Conservation (phyloP, 23 tunicate species). For the Halocynthia aurantium region DNA sequence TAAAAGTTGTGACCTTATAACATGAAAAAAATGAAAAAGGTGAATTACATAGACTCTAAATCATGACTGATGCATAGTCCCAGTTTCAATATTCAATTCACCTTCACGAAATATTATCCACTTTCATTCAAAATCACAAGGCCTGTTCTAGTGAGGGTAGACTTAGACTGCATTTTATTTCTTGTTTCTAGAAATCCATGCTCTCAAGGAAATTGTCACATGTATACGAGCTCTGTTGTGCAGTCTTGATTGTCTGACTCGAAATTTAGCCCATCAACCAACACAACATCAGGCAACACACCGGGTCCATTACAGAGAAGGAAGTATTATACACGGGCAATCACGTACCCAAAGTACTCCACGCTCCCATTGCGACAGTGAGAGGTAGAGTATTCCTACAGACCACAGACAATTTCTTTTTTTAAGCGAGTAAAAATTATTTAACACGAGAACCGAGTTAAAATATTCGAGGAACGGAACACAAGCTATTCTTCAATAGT, state of each 20-base stretch:
- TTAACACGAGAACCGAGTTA: too few relatives aligned
- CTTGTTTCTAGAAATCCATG: not conserved
- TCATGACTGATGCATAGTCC: too few relatives aligned
- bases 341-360: too few relatives aligned
- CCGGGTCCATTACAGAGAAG: slow-evolving; percentile 1
- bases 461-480: too few relatives aligned
- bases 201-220: slow-evolving; percentile 31
- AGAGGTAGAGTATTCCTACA: too few relatives aligned
- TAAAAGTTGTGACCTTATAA: too few relatives aligned
- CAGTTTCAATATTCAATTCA: not conserved
- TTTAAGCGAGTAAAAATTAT: too few relatives aligned
- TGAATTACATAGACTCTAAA: too few relatives aligned
- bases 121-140: not conserved
- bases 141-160: not conserved
- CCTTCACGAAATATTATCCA: not conserved
- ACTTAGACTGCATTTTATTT: not conserved
- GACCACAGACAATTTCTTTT: too few relatives aligned
- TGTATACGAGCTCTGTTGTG: slow-evolving; percentile 51
- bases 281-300: slow-evolving; percentile 34
- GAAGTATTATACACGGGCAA: not conserved
- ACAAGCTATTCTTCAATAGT: too few relatives aligned
- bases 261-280: slow-evolving; percentile 26
- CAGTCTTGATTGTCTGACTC: slow-evolving; percentile 55
- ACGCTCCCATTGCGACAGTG: too few relatives aligned
- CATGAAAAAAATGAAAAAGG: too few relatives aligned